phyloP scores from a whole-genome alignment of 2,113 vertebrate genomes.

The Oryzias javanicus region DNA sequence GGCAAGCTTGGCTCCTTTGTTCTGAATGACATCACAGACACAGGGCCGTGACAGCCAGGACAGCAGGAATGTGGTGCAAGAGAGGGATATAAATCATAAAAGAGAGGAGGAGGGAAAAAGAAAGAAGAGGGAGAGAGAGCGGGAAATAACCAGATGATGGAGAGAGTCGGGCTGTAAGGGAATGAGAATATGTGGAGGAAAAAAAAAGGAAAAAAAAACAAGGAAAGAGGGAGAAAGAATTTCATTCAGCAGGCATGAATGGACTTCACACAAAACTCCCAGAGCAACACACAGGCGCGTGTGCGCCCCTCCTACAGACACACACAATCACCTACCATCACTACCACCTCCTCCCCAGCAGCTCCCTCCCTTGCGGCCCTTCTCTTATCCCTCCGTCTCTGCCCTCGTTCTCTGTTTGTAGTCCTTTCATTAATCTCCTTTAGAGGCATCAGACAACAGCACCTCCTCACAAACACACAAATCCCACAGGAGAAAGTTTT shows the following conservation, averaged over 20 bases:
- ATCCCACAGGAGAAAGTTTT: slow-evolving; percentile 36
- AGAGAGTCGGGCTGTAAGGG: slow-evolving; percentile 36
- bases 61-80: slow-evolving; percentile 62
- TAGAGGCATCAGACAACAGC: slow-evolving; percentile 60
- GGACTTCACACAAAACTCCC: slow-evolving; percentile 67
- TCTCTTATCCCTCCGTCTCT: slow-evolving; percentile 56
- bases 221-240: slow-evolving; percentile 71
- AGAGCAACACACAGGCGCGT: slow-evolving; percentile 22
- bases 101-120: slow-evolving; percentile 21
- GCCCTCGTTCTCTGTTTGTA: slow-evolving; percentile 58
- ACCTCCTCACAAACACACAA: slow-evolving; percentile 15
- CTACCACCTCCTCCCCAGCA: slow-evolving; percentile 29
- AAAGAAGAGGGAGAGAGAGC: slow-evolving; percentile 13
- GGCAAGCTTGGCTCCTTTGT: slow-evolving; percentile 67
- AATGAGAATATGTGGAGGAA: slow-evolving; percentile 55
- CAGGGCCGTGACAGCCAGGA: slow-evolving; percentile 67
- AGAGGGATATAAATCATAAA: slow-evolving; percentile 53
- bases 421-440: slow-evolving; percentile 73
- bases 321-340: slow-evolving; percentile 31
- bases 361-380: slow-evolving; percentile 38
- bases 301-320: slow-evolving; percentile 12
- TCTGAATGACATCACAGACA: slow-evolving; percentile 74
- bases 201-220: slow-evolving; percentile 43
- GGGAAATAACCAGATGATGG: slow-evolving; percentile 47
- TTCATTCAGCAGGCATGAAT: slow-evolving; percentile 76